Percentiles rank a stretch among this genome's conserved stretches.
Evolutionary conservation across 2,113 vertebrate genomes (phyloP).

Genomic region (Myotis davidii): DNA sequence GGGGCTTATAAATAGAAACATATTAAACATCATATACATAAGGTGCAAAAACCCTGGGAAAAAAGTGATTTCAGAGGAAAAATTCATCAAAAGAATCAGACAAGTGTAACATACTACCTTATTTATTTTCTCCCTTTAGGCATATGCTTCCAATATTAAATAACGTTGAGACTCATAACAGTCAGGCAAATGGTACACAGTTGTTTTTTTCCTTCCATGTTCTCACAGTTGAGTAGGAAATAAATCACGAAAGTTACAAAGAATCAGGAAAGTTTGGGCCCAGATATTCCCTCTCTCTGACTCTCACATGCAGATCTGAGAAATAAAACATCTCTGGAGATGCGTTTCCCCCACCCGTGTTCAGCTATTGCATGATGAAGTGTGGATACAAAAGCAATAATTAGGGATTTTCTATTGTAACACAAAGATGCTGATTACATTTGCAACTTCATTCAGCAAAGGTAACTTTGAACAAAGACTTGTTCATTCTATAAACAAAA

Average conservation of each 20-base stretch:
- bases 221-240: conserved; percentile 33
- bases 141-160: not conserved
- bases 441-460: conserved; percentile 68
- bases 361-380: conserved; percentile 53
- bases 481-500: conserved; percentile 45
- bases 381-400: conserved; percentile 59
- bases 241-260: conserved; percentile 37
- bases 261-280: conserved; percentile 2
- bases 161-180: not conserved
- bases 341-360: not conserved
- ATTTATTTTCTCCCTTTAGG: not conserved
- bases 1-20: not conserved
- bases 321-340: conserved; percentile 10
- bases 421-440: conserved; percentile 62
- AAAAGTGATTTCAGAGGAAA: not conserved
- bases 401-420: conserved; percentile 51
- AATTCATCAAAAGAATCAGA: not conserved
- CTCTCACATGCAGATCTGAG: not conserved
- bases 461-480: conserved; percentile 65
- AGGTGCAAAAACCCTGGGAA: not conserved
- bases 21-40: not conserved
- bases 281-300: not conserved
- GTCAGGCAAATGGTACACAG: not conserved
- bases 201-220: not conserved
- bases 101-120: not conserved